Conservation (phyloP, 2,888 invertebrate species). For the Pristionchus mayeri region DNA sequence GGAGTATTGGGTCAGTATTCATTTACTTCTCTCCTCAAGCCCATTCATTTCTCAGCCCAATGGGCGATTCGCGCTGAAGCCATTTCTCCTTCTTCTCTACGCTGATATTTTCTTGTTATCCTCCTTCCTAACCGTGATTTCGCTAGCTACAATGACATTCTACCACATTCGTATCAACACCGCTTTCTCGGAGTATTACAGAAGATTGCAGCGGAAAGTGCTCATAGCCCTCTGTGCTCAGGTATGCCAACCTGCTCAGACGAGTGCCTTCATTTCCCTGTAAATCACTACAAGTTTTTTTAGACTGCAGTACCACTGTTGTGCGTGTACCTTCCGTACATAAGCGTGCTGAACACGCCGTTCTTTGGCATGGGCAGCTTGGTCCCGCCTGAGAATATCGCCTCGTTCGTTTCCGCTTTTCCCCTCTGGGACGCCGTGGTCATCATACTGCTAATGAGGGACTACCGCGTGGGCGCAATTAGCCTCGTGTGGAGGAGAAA, state of each 20-base stretch:
- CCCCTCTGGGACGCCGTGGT: neutral
- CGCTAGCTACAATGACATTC: neutral
- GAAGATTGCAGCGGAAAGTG: neutral
- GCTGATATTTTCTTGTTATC: neutral
- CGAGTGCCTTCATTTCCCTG: neutral
- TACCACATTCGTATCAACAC: neutral
- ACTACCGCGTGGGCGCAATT: neutral
- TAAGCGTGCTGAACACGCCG: neutral
- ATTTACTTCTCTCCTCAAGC: neutral
- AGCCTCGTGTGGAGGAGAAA: neutral
- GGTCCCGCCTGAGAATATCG: neutral
- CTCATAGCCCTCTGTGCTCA: neutral
- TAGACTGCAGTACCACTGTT: neutral
- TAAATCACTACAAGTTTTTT: neutral
- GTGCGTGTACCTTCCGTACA: neutral
- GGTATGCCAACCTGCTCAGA: neutral
- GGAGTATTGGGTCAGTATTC: neutral
- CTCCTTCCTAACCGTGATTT: neutral
- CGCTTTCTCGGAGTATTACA: neutral
- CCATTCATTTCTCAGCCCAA: neutral
- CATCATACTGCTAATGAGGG: neutral
- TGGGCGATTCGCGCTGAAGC: neutral
- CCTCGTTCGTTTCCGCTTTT: neutral
- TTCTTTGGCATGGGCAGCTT: neutral
- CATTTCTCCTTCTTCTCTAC: neutral